Base-by-base conservation (phyloP, 2,797 vertebrate genomes). In the Bucorvus abyssinicus region DNA sequence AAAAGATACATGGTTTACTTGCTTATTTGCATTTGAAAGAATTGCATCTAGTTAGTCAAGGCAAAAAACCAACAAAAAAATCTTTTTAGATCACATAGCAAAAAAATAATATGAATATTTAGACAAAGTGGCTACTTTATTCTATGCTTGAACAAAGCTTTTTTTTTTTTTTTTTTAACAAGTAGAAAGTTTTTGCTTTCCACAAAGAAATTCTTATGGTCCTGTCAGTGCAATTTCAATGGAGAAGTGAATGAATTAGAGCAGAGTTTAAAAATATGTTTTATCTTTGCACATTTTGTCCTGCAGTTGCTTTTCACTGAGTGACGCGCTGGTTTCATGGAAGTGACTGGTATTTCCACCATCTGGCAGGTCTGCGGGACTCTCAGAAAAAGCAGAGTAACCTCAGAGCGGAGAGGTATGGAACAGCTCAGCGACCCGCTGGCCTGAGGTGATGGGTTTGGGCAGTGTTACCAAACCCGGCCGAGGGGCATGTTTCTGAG, bases 401-500 rank as follows among this genome's bases (percentile, higher is more conserved):
- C 12, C 57, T 89, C 52, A 76, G 27, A 52, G 52, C 20, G 75
- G 63, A 67, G 34, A 64, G 1, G 27, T 1, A 29, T 17, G 29
- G 14, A 60, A 55, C 27, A 32, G 22, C 21, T 34, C 45, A 57
- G 50, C 16, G 17, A 34, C 26, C 15, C 4, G 16, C 44, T 34
- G 2, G 1, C 27, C 24, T 14, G 50, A 7, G 5, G 29, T 1
- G 3, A 45, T 10, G 12, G 32, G 16, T 30, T 60, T 52, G 1
- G 1, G 24, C 3, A 1, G 6, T 47, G n/a, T 47, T 40, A 12
- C 32, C 19, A 2, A 42, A 38, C 38, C 23, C 36, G 61, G 10
- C 32, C 11, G 9, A 38, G 24, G 14, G 8, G 12, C 32, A 26
- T 8, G 8, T 38, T 20, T 34, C 34, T 10, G 7, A 30, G 27